Evolutionary conservation across 1,140 invertebrate genomes (phyloP).

Genomic region (Bombus pyrosoma): DNA sequence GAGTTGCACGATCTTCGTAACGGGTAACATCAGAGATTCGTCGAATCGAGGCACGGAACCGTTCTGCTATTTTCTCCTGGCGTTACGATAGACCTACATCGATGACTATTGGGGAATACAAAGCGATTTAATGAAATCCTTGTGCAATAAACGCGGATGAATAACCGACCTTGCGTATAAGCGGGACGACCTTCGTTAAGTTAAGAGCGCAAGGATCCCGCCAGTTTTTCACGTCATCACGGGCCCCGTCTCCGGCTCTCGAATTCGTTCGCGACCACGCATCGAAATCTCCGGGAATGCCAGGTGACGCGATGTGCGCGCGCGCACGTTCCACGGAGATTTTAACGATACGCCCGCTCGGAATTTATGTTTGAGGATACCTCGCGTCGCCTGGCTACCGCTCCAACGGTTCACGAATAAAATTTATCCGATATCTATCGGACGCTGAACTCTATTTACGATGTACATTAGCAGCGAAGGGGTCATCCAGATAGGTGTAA

Average conservation of each 20-base stretch:
- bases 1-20: neutral
- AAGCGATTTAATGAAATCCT: constrained; percentile 67
- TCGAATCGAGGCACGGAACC: neutral
- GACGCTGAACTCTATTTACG: neutral
- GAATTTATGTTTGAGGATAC: neutral
- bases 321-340: neutral
- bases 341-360: neutral
- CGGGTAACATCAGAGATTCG: neutral
- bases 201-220: constrained; percentile 55
- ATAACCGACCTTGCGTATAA: constrained; percentile 68
- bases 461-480: too few species aligned
- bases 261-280: constrained; percentile 46
- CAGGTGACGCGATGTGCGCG: neutral
- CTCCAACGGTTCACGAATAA: neutral
- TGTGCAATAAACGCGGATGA: constrained; percentile 66
- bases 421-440: neutral
- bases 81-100: constrained; percentile 45
- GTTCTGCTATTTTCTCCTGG: constrained; percentile 24
- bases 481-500: neutral
- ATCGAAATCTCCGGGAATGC: constrained; percentile 30
- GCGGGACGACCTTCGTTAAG: constrained; percentile 59
- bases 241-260: constrained; percentile 18
- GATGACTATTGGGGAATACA: constrained; percentile 59
- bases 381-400: neutral
- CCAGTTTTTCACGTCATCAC: constrained; percentile 58